Percentiles rank a stretch among this genome's conserved stretches.
Evolutionary conservation across 2,113 vertebrate species (phyloP).

Genomic region (Monopterus albus): DNA sequence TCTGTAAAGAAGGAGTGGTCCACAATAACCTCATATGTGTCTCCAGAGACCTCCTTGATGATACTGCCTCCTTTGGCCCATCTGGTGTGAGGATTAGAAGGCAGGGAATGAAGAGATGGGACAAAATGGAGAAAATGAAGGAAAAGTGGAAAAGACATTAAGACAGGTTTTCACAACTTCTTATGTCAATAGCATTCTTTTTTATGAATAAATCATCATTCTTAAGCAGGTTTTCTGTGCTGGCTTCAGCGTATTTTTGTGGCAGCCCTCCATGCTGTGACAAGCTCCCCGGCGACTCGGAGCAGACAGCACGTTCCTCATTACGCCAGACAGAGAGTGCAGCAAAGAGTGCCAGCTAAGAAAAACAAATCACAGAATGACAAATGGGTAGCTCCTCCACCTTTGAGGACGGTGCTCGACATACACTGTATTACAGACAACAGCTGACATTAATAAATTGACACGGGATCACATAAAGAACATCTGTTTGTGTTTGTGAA

Average conservation of each 20-base stretch:
- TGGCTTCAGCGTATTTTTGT: conserved; percentile 79
- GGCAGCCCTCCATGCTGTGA: conserved; percentile 68
- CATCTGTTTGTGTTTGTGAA: conserved; percentile 68
- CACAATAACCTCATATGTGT: conserved; percentile 92
- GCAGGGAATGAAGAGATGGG: conserved; percentile 22
- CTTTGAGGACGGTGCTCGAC: conserved; percentile 68
- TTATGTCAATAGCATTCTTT: conserved; percentile 60
- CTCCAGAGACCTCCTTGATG: conserved; percentile 92
- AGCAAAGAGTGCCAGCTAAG: conserved; percentile 55
- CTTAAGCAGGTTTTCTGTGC: conserved; percentile 62
- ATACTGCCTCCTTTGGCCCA: conserved; percentile 96
- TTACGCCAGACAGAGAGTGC: conserved; percentile 62
- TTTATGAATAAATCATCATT: conserved; percentile 79
- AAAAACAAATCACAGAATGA: conserved; percentile 78
- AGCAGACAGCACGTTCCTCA: conserved; percentile 75
- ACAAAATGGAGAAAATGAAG: conserved; percentile 22
- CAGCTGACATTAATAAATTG: conserved; percentile 74
- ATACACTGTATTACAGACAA: conserved; percentile 66
- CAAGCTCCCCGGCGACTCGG: conserved; percentile 66
- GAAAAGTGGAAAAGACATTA: conserved; percentile 36
- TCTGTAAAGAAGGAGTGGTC: conserved; percentile 97
- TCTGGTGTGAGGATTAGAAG: conserved; percentile 75
- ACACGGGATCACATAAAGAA: conserved; percentile 64
- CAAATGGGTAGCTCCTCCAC: conserved; percentile 70
- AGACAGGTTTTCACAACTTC: conserved; percentile 44